phyloP scores from a whole-genome alignment of 2,888 invertebrate species.

The Lepidocyrtoides sp. region DNA sequence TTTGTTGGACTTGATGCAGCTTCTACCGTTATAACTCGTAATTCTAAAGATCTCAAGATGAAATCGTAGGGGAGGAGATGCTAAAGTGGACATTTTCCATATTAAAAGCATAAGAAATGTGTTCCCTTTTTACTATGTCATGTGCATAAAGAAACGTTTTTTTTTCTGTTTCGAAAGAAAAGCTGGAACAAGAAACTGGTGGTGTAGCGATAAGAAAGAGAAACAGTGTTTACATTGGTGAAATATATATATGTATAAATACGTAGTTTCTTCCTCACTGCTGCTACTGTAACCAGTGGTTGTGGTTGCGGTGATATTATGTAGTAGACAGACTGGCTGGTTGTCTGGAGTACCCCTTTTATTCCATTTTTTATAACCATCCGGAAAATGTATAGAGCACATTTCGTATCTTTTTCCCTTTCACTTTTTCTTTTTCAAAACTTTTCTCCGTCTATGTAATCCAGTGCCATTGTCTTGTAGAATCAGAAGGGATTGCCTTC shows the following conservation, averaged over 20 bases:
- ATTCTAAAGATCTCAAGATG: conserved; percentile 8
- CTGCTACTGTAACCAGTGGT: neutral
- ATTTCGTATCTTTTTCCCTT: conserved; percentile 18
- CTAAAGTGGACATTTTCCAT: conserved; percentile 65
- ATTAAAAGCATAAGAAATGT: conserved; percentile 47
- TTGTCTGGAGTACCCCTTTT: conserved; percentile 26
- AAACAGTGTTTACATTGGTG: neutral
- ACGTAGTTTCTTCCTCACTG: no score
- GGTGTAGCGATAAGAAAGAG: neutral
- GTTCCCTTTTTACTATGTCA: conserved; percentile 39
- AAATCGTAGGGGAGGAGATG: conserved; percentile 21
- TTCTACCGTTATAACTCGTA: conserved; percentile 15
- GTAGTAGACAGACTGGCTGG: neutral
- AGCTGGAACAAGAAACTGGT: neutral
- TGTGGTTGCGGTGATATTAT: conserved; percentile 34
- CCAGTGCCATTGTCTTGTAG: conserved; percentile 60
- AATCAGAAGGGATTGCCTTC: conserved; percentile 38
- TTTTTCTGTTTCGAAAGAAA: neutral
- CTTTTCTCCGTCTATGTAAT: conserved; percentile 19
- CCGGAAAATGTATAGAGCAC: no score
- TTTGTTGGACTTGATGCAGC: neutral
- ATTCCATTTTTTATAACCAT: conserved; percentile 8
- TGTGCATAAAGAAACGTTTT: conserved; percentile 50
- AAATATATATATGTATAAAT: no score
- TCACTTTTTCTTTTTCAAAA: neutral